Percentiles rank a stretch among this genome's conserved stretches.
Conservation (phyloP, 2,113 vertebrate genomes). For the Megatriorchis doriae region DNA sequence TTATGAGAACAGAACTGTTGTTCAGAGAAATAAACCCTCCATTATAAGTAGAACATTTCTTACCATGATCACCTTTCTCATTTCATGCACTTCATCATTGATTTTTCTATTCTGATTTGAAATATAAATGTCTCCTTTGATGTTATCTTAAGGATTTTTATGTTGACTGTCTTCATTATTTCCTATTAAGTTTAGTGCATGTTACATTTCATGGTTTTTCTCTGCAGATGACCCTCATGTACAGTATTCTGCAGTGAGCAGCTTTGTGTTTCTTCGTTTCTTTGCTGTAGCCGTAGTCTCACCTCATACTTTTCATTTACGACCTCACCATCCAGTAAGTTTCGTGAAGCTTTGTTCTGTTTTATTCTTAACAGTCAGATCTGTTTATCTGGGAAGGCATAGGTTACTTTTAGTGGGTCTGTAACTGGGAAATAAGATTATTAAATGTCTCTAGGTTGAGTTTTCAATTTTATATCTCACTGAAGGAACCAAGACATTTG, state of each 20-base stretch:
- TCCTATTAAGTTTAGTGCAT: slow-evolving; percentile 67
- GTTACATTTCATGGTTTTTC: slow-evolving; percentile 73
- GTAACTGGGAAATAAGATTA: not conserved
- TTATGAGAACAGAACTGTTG: not conserved
- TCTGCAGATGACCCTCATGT: slow-evolving; percentile 92
- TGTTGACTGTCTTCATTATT: slow-evolving; percentile 63
- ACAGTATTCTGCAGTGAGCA: slow-evolving; percentile 98
- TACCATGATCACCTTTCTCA: slow-evolving; percentile 47
- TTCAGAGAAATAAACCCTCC: not conserved
- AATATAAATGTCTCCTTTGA: slow-evolving; percentile 9
- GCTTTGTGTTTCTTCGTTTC: slow-evolving; percentile 98
- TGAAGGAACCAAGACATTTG: not conserved
- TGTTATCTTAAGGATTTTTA: slow-evolving; percentile 23
- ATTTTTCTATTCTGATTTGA: slow-evolving; percentile 37
- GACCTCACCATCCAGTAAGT: slow-evolving; percentile 95
- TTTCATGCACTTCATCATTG: slow-evolving; percentile 56
- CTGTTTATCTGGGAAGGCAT: not conserved
- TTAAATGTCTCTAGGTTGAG: not conserved
- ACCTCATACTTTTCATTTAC: slow-evolving; percentile 96
- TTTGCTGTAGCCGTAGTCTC: slow-evolving; percentile 96
- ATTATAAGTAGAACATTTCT: not conserved
- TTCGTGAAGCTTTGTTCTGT: slow-evolving; percentile 67
- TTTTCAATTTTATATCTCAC: not conserved
- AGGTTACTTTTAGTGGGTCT: not conserved
- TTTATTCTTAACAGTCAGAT: slow-evolving; percentile 52